Evolutionary conservation across 2,797 vertebrate species (phyloP).

Genomic region (Epinephelus malabaricus): DNA sequence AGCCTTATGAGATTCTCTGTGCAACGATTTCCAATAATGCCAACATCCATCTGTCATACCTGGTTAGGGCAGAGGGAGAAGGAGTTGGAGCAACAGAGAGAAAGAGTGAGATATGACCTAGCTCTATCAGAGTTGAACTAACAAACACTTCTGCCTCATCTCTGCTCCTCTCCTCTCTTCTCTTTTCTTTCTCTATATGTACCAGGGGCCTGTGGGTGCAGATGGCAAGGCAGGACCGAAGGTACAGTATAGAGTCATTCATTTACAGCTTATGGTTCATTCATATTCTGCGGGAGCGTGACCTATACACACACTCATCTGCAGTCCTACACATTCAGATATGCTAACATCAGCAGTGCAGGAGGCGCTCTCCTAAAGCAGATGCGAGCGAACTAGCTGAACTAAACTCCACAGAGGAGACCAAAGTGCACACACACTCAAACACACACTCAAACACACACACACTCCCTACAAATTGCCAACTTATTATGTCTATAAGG

Average conservation of each 20-base stretch:
- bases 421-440: slow-evolving; percentile 5
- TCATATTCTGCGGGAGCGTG: slow-evolving; percentile 58
- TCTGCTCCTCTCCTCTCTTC: slow-evolving; percentile 17
- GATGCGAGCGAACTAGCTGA: slow-evolving; percentile 52
- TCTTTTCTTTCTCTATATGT: slow-evolving; percentile 42
- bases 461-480: slow-evolving; percentile 1
- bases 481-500: not conserved
- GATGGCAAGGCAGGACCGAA: slow-evolving; percentile 81
- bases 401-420: slow-evolving; percentile 41
- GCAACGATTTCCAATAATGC: slow-evolving; percentile 85
- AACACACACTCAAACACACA: slow-evolving; percentile 7
- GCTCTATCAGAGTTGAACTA: slow-evolving; percentile 56
- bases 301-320: slow-evolving; percentile 54
- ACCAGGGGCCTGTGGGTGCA: slow-evolving; percentile 79
- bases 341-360: slow-evolving; percentile 67
- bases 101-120: slow-evolving; percentile 47
- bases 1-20: slow-evolving; percentile 77
- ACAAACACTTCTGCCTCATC: slow-evolving; percentile 45
- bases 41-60: slow-evolving; percentile 82
- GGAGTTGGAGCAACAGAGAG: slow-evolving; percentile 44
- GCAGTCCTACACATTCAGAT: slow-evolving; percentile 54
- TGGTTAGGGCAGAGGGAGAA: slow-evolving; percentile 72
- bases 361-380: slow-evolving; percentile 29
- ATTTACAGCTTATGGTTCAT: slow-evolving; percentile 52
- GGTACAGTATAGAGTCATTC: slow-evolving; percentile 78